phyloP scores from a whole-genome alignment of 2,888 invertebrate genomes.

The Trachelus iudaicus region DNA sequence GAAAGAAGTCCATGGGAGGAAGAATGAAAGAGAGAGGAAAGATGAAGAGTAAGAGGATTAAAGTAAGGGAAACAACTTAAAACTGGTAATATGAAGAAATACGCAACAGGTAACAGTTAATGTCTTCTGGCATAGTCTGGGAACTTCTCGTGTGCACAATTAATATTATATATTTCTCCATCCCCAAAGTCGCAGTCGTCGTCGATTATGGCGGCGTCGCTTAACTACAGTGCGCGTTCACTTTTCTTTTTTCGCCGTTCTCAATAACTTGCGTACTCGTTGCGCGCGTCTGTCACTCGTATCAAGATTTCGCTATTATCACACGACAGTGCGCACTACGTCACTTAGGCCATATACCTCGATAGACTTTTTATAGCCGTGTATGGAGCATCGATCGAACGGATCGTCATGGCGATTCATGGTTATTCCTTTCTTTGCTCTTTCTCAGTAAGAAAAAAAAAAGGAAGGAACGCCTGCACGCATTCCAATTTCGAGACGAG shows the following conservation, averaged over 20 bases:
- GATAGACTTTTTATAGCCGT: neutral
- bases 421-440: neutral
- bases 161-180: neutral
- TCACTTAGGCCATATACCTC: neutral
- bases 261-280: neutral
- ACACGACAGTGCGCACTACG: neutral
- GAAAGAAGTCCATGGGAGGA: neutral
- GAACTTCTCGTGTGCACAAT: slow-evolving; percentile 22
- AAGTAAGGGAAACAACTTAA: slow-evolving; percentile 23
- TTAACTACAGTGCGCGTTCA: neutral
- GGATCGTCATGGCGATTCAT: neutral
- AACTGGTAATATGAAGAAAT: slow-evolving; percentile 38
- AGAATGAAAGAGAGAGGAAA: slow-evolving; percentile 13
- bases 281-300: neutral
- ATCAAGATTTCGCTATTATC: neutral
- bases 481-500: neutral
- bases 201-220: neutral
- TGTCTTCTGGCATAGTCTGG: slow-evolving; percentile 53
- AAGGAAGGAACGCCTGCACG: neutral
- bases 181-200: slow-evolving; percentile 1
- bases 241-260: neutral
- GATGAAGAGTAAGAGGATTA: slow-evolving; percentile 13
- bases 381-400: neutral
- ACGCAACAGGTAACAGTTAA: slow-evolving; percentile 54
- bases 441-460: slow-evolving; percentile 6